Percentiles rank a stretch among this genome's conserved stretches.
These are phyloP conservation scores for Cephalopholis sonnerati DNA, from an alignment of 2,113 vertebrate species.

Conservation along the genomic window DNA sequence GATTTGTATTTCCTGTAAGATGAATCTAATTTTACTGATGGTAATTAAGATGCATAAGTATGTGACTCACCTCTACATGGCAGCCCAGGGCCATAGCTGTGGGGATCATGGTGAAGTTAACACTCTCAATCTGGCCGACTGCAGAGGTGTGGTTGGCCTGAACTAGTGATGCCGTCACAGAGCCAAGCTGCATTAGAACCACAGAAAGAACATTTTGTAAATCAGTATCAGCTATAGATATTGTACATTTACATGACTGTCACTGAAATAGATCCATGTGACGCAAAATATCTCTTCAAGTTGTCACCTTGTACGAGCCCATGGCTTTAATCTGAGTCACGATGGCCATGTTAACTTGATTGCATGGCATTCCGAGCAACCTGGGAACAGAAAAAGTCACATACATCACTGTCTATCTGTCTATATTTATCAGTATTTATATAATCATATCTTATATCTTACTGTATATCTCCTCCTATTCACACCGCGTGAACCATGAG, in stretches of 20 bases:
- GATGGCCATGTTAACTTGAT: conserved; percentile 51
- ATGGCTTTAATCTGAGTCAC: conserved; percentile 72
- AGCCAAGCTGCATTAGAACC: conserved; percentile 48
- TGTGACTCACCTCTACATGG: conserved; percentile 50
- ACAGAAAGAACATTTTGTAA: conserved; percentile 2
- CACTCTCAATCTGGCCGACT: conserved; percentile 28
- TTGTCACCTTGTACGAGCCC: conserved; percentile 68
- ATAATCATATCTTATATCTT: neutral
- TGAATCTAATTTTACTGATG: neutral
- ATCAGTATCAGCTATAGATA: neutral
- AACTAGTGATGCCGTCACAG: conserved; percentile 20
- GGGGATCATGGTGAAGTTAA: conserved; percentile 68
- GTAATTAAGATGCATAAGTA: neutral
- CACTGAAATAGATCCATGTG: neutral
- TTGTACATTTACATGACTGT: neutral
- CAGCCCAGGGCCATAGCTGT: conserved; percentile 57
- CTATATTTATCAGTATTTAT: neutral
- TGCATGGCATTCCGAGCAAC: conserved; percentile 62
- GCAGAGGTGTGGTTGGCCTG: conserved; percentile 73
- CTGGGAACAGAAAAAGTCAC: conserved; percentile 43
- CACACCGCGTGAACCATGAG: neutral
- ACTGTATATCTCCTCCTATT: neutral
- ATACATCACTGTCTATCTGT: neutral
- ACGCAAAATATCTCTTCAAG: neutral
- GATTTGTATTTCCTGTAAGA: neutral